phyloP scores from a whole-genome alignment of 2,888 invertebrate genomes.

The Chelonus formosanus region DNA sequence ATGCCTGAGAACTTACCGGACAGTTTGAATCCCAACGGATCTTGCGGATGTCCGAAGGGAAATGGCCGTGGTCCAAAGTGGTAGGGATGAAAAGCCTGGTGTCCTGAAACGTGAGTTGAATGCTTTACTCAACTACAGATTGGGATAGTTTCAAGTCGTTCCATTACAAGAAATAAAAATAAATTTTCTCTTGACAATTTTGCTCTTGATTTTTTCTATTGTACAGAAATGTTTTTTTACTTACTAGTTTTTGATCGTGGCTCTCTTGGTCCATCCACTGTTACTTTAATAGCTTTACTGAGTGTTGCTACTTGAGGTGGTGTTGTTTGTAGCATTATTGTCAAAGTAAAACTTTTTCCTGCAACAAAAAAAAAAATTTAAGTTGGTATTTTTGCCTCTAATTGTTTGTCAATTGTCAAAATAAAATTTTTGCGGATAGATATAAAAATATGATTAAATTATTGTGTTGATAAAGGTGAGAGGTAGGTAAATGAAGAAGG shows the following conservation, averaged over 20 bases:
- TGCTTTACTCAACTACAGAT: slow-evolving; percentile 43
- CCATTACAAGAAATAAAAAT: no score
- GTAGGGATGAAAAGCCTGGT: slow-evolving; percentile 88
- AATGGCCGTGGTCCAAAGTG: slow-evolving; percentile 86
- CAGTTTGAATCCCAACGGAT: slow-evolving; percentile 86
- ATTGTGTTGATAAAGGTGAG: not conserved
- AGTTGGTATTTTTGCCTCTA: not conserved
- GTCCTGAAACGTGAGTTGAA: slow-evolving; percentile 67
- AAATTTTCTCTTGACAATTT: no score
- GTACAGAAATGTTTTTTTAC: slow-evolving; percentile 29
- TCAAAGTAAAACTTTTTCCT: slow-evolving; percentile 64
- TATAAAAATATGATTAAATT: slow-evolving; percentile 5
- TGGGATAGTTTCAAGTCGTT: slow-evolving; percentile 25
- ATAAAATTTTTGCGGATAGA: no score
- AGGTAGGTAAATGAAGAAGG: not conserved
- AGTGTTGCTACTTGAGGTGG: slow-evolving; percentile 62
- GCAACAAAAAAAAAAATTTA: slow-evolving; percentile 34
- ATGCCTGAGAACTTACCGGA: slow-evolving; percentile 72
- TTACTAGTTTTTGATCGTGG: slow-evolving; percentile 62
- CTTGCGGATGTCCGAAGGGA: slow-evolving; percentile 72
- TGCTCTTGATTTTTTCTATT: not conserved
- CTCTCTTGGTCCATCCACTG: slow-evolving; percentile 61
- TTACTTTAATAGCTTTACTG: slow-evolving; percentile 61
- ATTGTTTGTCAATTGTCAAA: no score
- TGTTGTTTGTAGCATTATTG: slow-evolving; percentile 64